phyloP scores from a whole-genome alignment of 2,888 invertebrate species.

The Scaptomyza polygonia region DNA sequence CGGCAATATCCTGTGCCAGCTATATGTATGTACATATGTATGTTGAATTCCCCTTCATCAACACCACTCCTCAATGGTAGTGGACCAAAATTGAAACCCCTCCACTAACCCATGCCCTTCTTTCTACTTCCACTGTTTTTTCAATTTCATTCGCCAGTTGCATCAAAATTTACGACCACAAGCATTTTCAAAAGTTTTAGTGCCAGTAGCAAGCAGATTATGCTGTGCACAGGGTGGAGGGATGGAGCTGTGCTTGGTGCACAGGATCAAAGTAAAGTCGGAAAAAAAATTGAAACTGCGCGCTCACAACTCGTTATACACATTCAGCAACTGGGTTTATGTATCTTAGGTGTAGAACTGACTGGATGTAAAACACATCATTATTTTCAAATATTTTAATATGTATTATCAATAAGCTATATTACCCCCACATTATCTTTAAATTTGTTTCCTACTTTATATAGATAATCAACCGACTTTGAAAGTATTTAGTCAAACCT shows the following conservation, averaged over 20 bases:
- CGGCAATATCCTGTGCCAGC: conserved; percentile 69
- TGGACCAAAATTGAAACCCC: no score
- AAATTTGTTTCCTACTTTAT: no score
- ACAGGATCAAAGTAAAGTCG: conserved; percentile 44
- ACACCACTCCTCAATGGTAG: neutral
- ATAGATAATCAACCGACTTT: no score
- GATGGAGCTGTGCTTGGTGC: conserved; percentile 14
- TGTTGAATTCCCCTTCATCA: conserved; percentile 2
- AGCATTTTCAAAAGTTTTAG: conserved; percentile 79
- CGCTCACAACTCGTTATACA: conserved; percentile 1
- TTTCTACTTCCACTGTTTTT: conserved; percentile 7
- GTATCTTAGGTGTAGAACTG: no score
- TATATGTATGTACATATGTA: neutral
- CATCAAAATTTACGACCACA: conserved; percentile 78
- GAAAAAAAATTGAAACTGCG: conserved; percentile 3
- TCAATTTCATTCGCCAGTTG: conserved; percentile 56
- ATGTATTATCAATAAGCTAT: no score
- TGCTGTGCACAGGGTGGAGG: neutral
- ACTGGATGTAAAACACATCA: no score
- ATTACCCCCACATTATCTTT: no score
- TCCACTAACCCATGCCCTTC: conserved; percentile 5
- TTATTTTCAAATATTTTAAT: no score
- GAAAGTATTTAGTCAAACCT: no score
- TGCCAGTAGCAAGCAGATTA: conserved; percentile 35
- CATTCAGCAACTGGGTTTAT: conserved; percentile 21